These are phyloP conservation scores for Eclectus roratus DNA, from an alignment of 2,113 vertebrate genomes.

Conservation along the genomic window DNA sequence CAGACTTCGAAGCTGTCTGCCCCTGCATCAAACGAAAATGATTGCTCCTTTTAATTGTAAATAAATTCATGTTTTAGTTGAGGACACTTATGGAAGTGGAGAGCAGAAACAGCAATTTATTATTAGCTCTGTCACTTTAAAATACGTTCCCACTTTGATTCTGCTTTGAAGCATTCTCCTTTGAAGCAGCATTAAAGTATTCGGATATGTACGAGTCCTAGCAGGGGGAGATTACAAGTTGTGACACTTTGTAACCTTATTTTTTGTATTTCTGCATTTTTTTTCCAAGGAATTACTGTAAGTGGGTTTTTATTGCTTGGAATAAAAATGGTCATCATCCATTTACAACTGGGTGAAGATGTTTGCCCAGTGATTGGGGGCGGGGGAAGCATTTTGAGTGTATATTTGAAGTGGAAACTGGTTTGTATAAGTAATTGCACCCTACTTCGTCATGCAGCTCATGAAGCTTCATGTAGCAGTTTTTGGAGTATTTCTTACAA, in stretches of 20 bases:
- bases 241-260: constrained; percentile 36
- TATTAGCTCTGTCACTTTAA: constrained; percentile 57
- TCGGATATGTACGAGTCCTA: constrained; percentile 37
- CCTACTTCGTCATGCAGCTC: neutral
- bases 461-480: neutral
- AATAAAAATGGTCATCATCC: constrained; percentile 12
- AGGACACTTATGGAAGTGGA: constrained; percentile 49
- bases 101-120: constrained; percentile 54
- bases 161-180: constrained; percentile 46
- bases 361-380: neutral
- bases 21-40: constrained; percentile 28
- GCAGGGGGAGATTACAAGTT: constrained; percentile 59
- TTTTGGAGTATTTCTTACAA: neutral
- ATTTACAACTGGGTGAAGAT: constrained; percentile 8
- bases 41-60: constrained; percentile 31
- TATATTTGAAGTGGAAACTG: neutral
- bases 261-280: neutral
- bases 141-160: constrained; percentile 39
- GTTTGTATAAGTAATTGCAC: neutral
- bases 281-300: neutral
- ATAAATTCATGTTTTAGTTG: constrained; percentile 36
- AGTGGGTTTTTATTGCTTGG: neutral
- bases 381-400: neutral
- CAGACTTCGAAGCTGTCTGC: constrained; percentile 22
- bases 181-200: constrained; percentile 50